A percentile compares a stretch with the other conserved stretches of the same genome.
Evolutionary conservation across 2,113 vertebrate genomes (phyloP).

Genomic region (Bubalus kerabau): DNA sequence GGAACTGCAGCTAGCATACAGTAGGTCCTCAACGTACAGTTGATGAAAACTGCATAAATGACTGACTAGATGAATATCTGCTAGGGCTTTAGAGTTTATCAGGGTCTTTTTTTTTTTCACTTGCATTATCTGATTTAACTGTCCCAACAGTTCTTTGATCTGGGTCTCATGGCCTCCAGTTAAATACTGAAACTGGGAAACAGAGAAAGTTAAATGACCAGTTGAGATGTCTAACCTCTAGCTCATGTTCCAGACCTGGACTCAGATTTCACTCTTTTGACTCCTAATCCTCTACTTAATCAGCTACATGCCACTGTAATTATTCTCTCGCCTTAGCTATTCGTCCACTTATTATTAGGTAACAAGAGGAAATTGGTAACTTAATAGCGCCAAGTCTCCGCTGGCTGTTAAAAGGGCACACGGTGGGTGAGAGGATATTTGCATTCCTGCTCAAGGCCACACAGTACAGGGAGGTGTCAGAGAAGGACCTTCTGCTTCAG

Average conservation of each 20-base stretch:
- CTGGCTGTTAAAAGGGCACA: not conserved
- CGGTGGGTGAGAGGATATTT: not conserved
- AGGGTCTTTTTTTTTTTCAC: not conserved
- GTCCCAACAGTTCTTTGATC: not conserved
- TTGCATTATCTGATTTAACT: not conserved
- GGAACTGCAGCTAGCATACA: not conserved
- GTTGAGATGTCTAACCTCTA: not conserved
- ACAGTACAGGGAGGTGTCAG: not conserved
- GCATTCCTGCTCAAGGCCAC: not conserved
- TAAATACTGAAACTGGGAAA: not conserved
- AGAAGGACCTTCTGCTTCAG: not conserved
- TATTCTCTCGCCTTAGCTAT: not conserved
- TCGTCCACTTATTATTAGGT: not conserved
- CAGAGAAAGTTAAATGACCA: not conserved
- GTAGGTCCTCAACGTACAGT: not conserved
- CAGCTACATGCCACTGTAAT: not conserved
- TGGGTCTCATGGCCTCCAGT: not conserved
- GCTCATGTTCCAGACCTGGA: not conserved
- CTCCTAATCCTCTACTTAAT: not conserved
- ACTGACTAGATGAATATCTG: not conserved
- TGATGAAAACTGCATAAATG: not conserved
- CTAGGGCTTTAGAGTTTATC: not conserved
- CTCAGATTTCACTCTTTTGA: not conserved
- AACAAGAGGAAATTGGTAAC: not conserved
- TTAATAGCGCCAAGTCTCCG: not conserved